Base-by-base conservation (phyloP, 2,888 invertebrate genomes). In the Caenorhabditis angaria region DNA sequence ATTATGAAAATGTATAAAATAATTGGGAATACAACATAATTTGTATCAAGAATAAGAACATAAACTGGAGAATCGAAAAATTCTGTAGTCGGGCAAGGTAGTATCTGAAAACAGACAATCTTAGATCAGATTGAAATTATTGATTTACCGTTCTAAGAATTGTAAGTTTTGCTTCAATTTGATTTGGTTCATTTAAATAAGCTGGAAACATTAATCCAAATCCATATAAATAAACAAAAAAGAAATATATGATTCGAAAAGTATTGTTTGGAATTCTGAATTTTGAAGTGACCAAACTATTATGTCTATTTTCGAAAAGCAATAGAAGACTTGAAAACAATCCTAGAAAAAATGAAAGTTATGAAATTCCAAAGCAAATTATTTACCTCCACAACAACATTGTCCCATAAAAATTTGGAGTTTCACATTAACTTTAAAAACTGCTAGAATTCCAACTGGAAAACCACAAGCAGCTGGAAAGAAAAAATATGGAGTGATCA, bases 281-380 rank as follows among this genome's bases (percentile, higher is more conserved):
- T 4, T 57, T 8, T 18, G 50, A 51, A 10, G 56, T 61, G 0
- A 56, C 66, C 0, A 66, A 54, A 27, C 51, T 57, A 50, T 66
- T 66, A 12, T 66, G 66, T 0, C 66, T 56, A 27, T 61, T 66
- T 22, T 66, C 66, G 41, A 66, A 66, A 10, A 66, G 48, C 18
- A 66, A 35, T 12, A 66, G 50, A 41, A 67, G 48, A 0, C 61
- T 61, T 0, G 35, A 53, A 1, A 51, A 55, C 29, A 67, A 35
- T n/a, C 35, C 65, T 65, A 18, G 32, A 24, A 65, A 57, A 27
- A 27, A 1, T 22, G 8, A 5, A 0, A 22, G 1, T 20, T 10
- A 22, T 14, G 14, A 35, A 14, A 35, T 10, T 6, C 6, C 20
- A 48, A 48, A 18, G 4, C 4, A 12, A 48, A 48, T 24, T 27